Conservation (phyloP, 2,888 invertebrate species). For the Syrphus vitripennis region DNA sequence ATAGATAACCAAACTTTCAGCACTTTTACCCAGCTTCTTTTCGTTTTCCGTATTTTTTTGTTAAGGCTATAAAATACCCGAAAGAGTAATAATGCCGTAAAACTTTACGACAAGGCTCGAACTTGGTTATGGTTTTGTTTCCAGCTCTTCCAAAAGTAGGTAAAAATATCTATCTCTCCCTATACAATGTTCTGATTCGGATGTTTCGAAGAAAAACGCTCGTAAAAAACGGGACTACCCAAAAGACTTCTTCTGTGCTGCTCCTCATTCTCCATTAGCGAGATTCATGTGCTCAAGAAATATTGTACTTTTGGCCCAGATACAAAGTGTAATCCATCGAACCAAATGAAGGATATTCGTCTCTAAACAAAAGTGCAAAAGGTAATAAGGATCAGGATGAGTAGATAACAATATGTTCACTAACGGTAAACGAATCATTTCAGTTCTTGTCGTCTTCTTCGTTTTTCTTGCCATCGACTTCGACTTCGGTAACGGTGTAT, state of each 20-base stretch:
- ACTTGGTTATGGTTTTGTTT: constrained; percentile 66
- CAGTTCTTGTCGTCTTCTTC: neutral
- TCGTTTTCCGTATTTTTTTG: neutral
- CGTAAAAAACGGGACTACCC: constrained; percentile 55
- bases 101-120: constrained; percentile 66
- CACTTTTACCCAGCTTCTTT: constrained; percentile 52
- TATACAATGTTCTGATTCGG: constrained; percentile 48
- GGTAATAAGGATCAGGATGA: constrained; percentile 71
- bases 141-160: constrained; percentile 22
- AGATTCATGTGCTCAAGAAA: constrained; percentile 11
- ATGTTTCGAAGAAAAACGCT: constrained; percentile 41
- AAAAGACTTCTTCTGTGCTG: constrained; percentile 11
- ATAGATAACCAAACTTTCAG: constrained; percentile 67
- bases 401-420: constrained; percentile 69
- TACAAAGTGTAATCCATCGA: constrained; percentile 17
- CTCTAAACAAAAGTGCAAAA: constrained; percentile 71
- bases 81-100: constrained; percentile 71
- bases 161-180: neutral
- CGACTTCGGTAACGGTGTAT: fast-evolving
- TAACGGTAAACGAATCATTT: constrained; percentile 52
- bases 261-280: constrained; percentile 57
- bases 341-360: constrained; percentile 57
- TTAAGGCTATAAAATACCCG: constrained; percentile 68
- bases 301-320: neutral
- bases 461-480: neutral